Base-by-base conservation (phyloP, 1,140 invertebrate genomes). In the Drosophila insularis region DNA sequence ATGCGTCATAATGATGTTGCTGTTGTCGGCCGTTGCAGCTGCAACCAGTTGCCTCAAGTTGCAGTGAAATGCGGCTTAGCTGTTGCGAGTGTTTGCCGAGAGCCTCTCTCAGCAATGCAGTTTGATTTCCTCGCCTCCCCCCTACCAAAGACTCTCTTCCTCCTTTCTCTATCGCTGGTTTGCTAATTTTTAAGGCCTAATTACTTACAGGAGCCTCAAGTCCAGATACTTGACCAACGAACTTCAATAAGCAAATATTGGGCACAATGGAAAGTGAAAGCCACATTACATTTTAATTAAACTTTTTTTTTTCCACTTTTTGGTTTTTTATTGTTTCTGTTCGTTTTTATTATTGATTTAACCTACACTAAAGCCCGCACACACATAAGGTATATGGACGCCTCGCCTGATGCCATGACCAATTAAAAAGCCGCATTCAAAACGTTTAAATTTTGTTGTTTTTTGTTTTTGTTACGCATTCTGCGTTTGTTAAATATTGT, bases 391-490 rank as follows among this genome's bases (percentile, higher is more conserved):
- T 14, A 64, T n/a, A 65, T 23, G n/a, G 50, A 58, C 53, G 35
- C 21, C 31, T 56, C 63, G 50, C 31, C 63, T 56, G 63, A 58
- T 54, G 17, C 63, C 63, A 54, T 65, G 53, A 65, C 63, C 63
- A 65, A 65, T 65, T 65, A 65, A 65, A 56, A 17, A 65, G 31
- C 35, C 53, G 53, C 32, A 56, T 35, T 65, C 63, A 65, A 65
- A 65, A 43, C 63, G 63, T 40, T 65, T 65, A 55, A 19, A 10
- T 21, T 39, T 19, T 35, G 11, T 27, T 27, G 27, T 27, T 43
- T 63, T 50, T 65, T 54, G 32, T 55, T 64, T 64, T 55, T 53
- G 62, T 64, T 56, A 65, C 50, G 63, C 63, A 65, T 39, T 65
- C 46, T 65, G 50, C 35, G 32, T 43, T 40, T 62, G 60, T 46